A percentile compares a stretch with the other conserved stretches of the same genome.
These are phyloP conservation scores for Artibeus lituratus DNA, from an alignment of 2,797 vertebrate genomes.

Conservation along the genomic window DNA sequence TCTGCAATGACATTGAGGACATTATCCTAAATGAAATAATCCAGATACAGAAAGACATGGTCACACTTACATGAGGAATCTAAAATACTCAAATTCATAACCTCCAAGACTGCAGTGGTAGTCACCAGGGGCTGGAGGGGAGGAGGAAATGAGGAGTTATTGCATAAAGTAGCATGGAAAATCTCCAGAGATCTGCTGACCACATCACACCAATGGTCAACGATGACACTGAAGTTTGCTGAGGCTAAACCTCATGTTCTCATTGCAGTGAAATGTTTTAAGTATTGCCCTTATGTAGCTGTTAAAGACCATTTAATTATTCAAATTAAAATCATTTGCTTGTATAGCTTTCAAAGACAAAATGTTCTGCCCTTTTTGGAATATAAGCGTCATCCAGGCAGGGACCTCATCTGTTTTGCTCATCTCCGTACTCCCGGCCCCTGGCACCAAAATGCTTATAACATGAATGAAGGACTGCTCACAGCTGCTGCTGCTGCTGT, in stretches of 20 bases:
- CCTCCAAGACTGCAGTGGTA: neutral
- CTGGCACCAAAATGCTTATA: neutral
- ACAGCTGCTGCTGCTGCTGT: neutral
- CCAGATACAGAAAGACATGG: neutral
- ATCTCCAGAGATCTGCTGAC: neutral
- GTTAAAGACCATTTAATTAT: conserved; percentile 44
- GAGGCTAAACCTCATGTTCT: neutral
- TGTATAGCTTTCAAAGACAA: neutral
- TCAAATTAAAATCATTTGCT: conserved; percentile 53
- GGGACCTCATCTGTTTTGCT: neutral
- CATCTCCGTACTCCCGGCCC: neutral
- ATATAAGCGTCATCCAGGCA: neutral
- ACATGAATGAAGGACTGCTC: fast-evolving
- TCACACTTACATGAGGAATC: neutral
- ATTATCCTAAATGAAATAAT: neutral
- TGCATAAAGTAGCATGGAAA: neutral
- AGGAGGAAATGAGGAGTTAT: neutral
- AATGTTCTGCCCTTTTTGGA: neutral
- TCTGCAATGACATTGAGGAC: too few species aligned
- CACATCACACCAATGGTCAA: neutral
- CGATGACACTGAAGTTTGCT: neutral
- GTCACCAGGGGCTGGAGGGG: neutral
- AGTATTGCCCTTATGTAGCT: neutral
- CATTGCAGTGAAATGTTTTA: neutral
- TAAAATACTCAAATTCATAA: neutral